Base-by-base conservation (phyloP, 2,888 invertebrate genomes). In the Scrobipalpa atriplicella region DNA sequence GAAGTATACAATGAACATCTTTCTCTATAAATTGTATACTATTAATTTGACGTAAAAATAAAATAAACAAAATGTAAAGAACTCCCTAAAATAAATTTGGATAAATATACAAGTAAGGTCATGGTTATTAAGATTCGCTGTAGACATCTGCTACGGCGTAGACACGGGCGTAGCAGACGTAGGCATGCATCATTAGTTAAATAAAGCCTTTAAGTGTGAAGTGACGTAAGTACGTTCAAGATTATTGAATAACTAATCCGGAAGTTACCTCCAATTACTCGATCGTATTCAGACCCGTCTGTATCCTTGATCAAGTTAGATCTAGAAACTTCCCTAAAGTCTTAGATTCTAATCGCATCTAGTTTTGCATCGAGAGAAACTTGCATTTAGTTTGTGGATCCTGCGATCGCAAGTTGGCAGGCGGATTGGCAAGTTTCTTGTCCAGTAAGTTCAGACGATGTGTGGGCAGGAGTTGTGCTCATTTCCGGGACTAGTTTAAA, bases 301-400 rank as follows among this genome's bases (percentile, higher is more conserved):
- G 38, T 16, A 38, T 29, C 54, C 29, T 1, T 58, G 29, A 58
- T 58, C 29, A 38, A 58, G 58, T 58, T 38, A 58, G 16, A 36
- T 9, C 8, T 16, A 16, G n/a, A 19, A n/a, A n/a, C n/a, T 11
- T 6, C 29, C 7, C 11, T n/a, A 52, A 2, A 36, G 58, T 38
- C 58, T 58, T 38, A 38, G 38, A 29, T 58, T 16, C 36, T 58
- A 58, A 58, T 58, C 58, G 29, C 58, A 38, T 58, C 58, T n/a
- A 58, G 58, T 58, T 58, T 56, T 58, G 58, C 58, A 38, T 58
- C 38, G 38, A 18, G 58, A 38, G 38, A 38, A 58, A 58, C 58
- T 58, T 13, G 21, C 29, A 38, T 13, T 58, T 58, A 58, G 36
- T 58, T 58, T 6, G 16, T 16, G 38, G 58, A 58, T 56, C 52